Base-by-base conservation (phyloP, 37 sponge, comb jelly and placozoan genomes). In the Dysidea cf. avara region DNA sequence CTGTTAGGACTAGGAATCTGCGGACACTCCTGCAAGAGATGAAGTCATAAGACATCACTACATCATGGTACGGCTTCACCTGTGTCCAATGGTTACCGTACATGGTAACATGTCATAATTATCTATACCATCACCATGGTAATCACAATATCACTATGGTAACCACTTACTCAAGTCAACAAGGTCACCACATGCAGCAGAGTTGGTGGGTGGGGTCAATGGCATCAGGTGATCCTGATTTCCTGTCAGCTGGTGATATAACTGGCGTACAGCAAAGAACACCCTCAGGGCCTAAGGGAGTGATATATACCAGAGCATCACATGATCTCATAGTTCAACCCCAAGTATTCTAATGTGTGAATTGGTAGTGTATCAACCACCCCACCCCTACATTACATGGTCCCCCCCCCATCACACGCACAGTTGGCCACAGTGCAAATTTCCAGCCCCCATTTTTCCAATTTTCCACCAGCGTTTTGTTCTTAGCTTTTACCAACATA, bases 1-100 rank as follows among this genome's bases (percentile, higher is more conserved):
- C 82, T 14, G 85, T 86, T 36, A 96, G 72, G 1, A 90, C 85
- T 62, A 96, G 86, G 62, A 96, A 96, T 24, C 90, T 83, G 4
- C 30, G 9, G 0, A 34, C 22, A n/a, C 24, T 43, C 68, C 56
- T 74, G 57, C 43, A 74, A 6, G 30, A 28, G 39, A 61, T 29
- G 14, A 38, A 0, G 34, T 7, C 18, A n/a, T n/a, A n/a, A n/a
- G n/a, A n/a, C n/a, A 18, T 18, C 35, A 31, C 64, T 62, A 62
- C 25, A 17, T 17, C 31, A 12, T 12, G 46, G 5, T 43, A 9
- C 56, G 43, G 31, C 64, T 78, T 68, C 20, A 86, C 79, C 69
- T 87, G 25, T 87, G 66, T 22, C 80, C 84, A n/a, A 66, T 53
- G 18, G 58, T 69, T 13, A 90, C 95, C n/a, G 56, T 48, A 67